A percentile compares a stretch with the other conserved stretches of the same genome.
Evolutionary conservation across 1,140 invertebrate genomes (phyloP).

Genomic region (Helicoverpa zea): DNA sequence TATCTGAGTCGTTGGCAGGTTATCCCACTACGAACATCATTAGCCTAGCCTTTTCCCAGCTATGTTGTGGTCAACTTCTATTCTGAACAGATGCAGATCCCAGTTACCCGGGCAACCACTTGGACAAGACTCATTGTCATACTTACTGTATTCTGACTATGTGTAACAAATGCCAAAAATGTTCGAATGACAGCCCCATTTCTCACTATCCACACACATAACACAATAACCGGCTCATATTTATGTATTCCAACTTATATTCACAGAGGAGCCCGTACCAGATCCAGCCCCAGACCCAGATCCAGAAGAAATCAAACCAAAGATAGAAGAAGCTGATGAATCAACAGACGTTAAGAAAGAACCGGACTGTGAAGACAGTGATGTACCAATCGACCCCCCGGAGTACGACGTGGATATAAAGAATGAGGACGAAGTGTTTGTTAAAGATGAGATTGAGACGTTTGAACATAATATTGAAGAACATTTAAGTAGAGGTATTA

Average conservation of each 20-base stretch:
- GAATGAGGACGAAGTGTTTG: background rate
- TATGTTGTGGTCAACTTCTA: too few relatives aligned
- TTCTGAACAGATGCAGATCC: too few relatives aligned
- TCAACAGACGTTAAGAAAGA: conserved; percentile 40
- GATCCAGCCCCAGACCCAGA: background rate
- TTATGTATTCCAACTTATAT: background rate
- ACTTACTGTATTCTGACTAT: background rate
- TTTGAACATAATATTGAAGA: conserved; percentile 15
- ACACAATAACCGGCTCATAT: too few relatives aligned
- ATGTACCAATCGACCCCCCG: conserved; percentile 43
- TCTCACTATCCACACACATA: too few relatives aligned
- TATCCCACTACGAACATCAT: too few relatives aligned
- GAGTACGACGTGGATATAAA: conserved; percentile 30
- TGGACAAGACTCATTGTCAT: too few relatives aligned
- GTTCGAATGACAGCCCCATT: background rate
- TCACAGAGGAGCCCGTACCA: conserved; percentile 2
- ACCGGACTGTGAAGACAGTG: background rate
- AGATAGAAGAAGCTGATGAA: background rate
- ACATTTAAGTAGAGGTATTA: conserved; percentile 65
- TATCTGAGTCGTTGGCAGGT: too few relatives aligned
- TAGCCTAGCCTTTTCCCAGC: too few relatives aligned
- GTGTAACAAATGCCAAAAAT: background rate
- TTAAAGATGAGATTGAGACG: conserved; percentile 25
- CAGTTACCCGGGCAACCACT: too few relatives aligned
- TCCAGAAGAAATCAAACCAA: background rate